A percentile compares a stretch with the other conserved stretches of the same genome.
Evolutionary conservation across 1,140 invertebrate genomes (phyloP).

Genomic region (Bombyx mandarina): DNA sequence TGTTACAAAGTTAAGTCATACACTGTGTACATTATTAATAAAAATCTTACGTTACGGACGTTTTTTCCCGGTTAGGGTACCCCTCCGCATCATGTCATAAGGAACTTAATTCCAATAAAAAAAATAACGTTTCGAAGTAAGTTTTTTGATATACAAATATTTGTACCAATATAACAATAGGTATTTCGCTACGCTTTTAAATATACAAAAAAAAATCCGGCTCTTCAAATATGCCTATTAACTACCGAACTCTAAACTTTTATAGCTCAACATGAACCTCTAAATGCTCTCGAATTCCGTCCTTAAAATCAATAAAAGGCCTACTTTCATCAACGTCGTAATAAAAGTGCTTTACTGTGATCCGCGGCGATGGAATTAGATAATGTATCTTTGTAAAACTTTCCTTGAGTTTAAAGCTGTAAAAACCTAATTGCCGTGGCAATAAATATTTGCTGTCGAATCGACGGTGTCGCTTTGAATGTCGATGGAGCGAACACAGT

Average conservation of each 20-base stretch:
- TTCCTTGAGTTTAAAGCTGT: constrained; percentile 32
- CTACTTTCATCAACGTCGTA: constrained; percentile 54
- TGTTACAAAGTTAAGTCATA: no score
- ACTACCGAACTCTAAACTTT: constrained; percentile 33
- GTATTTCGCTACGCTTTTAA: no score
- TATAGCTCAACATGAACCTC: constrained; percentile 42
- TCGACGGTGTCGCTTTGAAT: constrained; percentile 31
- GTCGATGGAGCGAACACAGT: constrained; percentile 34
- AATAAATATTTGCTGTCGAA: constrained; percentile 43
- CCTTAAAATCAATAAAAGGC: constrained; percentile 65
- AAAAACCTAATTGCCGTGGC: constrained; percentile 44
- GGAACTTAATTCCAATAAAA: no score
- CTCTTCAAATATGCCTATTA: constrained; percentile 29
- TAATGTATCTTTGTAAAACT: constrained; percentile 52
- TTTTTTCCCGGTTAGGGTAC: no score
- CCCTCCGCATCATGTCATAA: no score
- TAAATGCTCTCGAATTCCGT: constrained; percentile 55
- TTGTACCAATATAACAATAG: no score
- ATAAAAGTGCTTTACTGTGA: constrained; percentile 61
- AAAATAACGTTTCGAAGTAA: no score
- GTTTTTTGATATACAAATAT: no score
- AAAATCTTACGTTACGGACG: no score
- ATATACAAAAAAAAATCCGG: background rate
- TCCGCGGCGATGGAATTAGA: constrained; percentile 52
- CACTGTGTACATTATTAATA: no score